These are phyloP conservation scores for Peromyscus melanophrys DNA, from an alignment of 2,797 vertebrate genomes.

Conservation along the genomic window DNA sequence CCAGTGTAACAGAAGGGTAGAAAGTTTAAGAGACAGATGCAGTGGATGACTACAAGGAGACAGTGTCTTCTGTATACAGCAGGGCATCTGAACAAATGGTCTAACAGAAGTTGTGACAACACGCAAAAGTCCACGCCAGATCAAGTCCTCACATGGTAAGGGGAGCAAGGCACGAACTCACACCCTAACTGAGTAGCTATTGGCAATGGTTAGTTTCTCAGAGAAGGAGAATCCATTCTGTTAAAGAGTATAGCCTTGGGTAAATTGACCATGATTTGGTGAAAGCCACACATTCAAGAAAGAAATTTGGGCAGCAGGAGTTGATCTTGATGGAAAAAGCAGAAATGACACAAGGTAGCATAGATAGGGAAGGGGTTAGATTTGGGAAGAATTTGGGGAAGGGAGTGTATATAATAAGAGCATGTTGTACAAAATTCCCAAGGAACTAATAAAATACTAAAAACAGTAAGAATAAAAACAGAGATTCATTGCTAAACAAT, in stretches of 20 bases:
- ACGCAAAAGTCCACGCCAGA: background rate
- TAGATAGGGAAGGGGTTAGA: background rate
- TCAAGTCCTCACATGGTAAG: background rate
- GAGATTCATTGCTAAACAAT: background rate
- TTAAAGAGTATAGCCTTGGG: background rate
- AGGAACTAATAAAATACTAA: background rate
- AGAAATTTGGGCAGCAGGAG: background rate
- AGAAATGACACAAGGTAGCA: background rate
- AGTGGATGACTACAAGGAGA: no score
- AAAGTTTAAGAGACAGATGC: background rate
- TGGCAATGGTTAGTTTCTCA: background rate
- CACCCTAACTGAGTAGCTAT: background rate
- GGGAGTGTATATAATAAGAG: background rate
- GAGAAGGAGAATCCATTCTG: background rate
- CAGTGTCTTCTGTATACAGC: no score
- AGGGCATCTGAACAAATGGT: no score
- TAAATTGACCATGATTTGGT: background rate
- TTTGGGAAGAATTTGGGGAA: background rate
- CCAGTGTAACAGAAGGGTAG: background rate
- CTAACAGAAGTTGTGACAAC: background rate
- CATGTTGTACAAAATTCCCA: background rate
- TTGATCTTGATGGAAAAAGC: background rate
- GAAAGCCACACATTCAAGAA: background rate
- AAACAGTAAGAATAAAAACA: background rate
- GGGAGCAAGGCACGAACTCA: background rate